Percentiles rank a stretch among this genome's conserved stretches.
Evolutionary conservation across 1,140 invertebrate species (phyloP).

Genomic region (Rhyacophila brunnea): DNA sequence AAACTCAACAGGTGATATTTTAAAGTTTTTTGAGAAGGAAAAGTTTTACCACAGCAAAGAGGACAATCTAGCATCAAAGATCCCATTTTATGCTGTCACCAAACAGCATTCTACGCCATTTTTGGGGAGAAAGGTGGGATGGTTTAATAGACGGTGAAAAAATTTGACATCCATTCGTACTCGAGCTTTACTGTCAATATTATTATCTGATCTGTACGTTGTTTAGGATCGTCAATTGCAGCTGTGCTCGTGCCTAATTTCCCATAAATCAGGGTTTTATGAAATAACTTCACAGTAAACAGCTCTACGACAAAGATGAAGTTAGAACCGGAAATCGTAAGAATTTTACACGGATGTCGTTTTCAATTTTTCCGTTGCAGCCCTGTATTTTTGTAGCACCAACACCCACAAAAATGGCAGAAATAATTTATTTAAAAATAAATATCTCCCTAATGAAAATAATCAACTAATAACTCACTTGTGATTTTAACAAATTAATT

Average conservation of each 20-base stretch:
- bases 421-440: too few species aligned
- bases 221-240: conserved; percentile 7
- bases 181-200: too few species aligned
- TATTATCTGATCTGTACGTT: too few species aligned
- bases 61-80: conserved; percentile 57
- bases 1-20: conserved; percentile 61
- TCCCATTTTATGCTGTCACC: conserved; percentile 47
- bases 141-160: not conserved
- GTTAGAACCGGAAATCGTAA: conserved; percentile 20
- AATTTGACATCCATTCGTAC: too few species aligned
- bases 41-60: conserved; percentile 63
- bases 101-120: conserved; percentile 18
- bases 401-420: too few species aligned
- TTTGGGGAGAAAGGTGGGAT: conserved; percentile 4
- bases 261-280: conserved; percentile 43
- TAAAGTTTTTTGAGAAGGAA: conserved; percentile 56
- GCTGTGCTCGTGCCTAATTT: conserved; percentile 44
- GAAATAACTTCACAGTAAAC: conserved; percentile 53
- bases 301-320: conserved; percentile 25
- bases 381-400: too few species aligned
- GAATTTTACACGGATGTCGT: too few species aligned
- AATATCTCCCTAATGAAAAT: too few species aligned
- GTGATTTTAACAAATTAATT: too few species aligned
- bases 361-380: too few species aligned
- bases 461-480: too few species aligned